These are phyloP conservation scores for Chromis chromis DNA, from an alignment of 2,797 vertebrate genomes.

Conservation along the genomic window DNA sequence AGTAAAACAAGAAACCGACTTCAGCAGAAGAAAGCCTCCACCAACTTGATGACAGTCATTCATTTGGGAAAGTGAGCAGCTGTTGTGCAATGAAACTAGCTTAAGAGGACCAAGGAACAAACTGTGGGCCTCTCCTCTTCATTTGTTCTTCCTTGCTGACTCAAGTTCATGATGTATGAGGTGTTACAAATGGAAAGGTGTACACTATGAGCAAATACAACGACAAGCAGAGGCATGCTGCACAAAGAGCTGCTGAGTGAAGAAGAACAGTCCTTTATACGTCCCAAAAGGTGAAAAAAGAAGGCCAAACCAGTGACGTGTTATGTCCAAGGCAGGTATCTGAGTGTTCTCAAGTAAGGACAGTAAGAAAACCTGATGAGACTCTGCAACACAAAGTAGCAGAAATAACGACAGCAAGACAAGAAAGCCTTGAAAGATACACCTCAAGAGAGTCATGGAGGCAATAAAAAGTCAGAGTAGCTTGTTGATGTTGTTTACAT, in stretches of 20 bases:
- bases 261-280: constrained; percentile 13
- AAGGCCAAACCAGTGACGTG: not conserved
- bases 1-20: not conserved
- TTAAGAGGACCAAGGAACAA: constrained; percentile 3
- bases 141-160: constrained; percentile 15
- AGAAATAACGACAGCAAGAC: not conserved
- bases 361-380: not conserved
- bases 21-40: constrained; percentile 27
- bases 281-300: not conserved
- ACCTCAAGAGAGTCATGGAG: not conserved
- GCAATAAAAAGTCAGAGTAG: not conserved
- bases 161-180: not conserved
- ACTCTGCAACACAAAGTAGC: not conserved
- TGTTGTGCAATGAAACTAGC: constrained; percentile 22
- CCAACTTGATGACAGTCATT: constrained; percentile 17
- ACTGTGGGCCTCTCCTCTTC: not conserved
- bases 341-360: constrained; percentile 6
- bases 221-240: constrained; percentile 28
- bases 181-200: constrained; percentile 10
- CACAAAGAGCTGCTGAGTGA: constrained; percentile 11
- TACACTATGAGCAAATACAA: constrained; percentile 18
- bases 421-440: constrained; percentile 13
- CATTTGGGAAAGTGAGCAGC: constrained; percentile 1
- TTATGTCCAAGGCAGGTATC: constrained; percentile 19
- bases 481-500: constrained; percentile 2